phyloP scores from a whole-genome alignment of 1,140 invertebrate genomes.

The Meloidogyne chitwoodi region DNA sequence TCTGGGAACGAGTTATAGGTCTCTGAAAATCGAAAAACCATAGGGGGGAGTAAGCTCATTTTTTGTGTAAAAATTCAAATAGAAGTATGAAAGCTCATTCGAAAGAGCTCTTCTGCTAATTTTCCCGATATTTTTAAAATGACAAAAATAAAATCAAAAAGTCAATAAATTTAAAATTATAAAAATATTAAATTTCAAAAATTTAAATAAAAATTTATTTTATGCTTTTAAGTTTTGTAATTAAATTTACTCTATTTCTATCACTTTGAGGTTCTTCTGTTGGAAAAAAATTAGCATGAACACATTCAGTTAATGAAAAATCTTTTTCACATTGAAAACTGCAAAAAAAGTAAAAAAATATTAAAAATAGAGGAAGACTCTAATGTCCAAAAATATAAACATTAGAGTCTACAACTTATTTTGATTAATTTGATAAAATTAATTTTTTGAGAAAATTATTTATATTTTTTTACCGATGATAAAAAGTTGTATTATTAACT shows the following conservation, averaged over 20 bases:
- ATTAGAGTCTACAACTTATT: not conserved
- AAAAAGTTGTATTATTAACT: slow-evolving; percentile 55
- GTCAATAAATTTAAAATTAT: too few species aligned
- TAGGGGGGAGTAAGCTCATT: too few species aligned
- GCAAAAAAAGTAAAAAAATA: not conserved
- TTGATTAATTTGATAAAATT: too few species aligned
- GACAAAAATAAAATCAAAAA: too few species aligned
- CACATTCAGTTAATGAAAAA: slow-evolving; percentile 4
- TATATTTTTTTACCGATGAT: slow-evolving; percentile 49
- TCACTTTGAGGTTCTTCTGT: not conserved
- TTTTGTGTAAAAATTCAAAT: too few species aligned
- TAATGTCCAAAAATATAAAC: slow-evolving; percentile 7
- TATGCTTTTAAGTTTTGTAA: not conserved
- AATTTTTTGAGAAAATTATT: too few species aligned
- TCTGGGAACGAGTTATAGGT: too few species aligned
- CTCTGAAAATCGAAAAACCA: too few species aligned
- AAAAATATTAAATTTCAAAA: not conserved
- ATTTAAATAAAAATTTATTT: not conserved
- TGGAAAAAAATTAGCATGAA: not conserved
- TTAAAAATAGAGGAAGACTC: not conserved
- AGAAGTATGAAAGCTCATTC: too few species aligned
- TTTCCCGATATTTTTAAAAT: too few species aligned
- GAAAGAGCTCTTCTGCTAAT: too few species aligned
- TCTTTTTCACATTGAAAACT: slow-evolving; percentile 25
- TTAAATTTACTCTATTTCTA: not conserved